Percentiles rank a stretch among this genome's conserved stretches.
Evolutionary conservation across 2,888 invertebrate genomes (phyloP).

Genomic region (Synergus umbraculus): DNA sequence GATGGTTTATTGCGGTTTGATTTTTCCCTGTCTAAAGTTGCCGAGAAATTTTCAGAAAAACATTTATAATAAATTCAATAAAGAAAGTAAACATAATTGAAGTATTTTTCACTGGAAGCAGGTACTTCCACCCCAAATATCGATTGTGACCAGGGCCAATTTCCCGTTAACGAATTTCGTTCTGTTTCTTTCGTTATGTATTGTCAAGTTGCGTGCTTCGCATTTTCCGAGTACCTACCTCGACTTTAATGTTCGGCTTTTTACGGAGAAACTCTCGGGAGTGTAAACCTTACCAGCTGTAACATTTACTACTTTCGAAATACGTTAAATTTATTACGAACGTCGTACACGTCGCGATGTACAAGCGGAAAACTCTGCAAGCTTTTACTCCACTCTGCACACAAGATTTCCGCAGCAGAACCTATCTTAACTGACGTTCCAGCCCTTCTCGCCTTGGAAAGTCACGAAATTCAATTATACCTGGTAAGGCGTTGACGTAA

Average conservation of each 20-base stretch:
- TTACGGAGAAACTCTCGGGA: constrained; percentile 45
- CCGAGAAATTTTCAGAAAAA: too few species aligned
- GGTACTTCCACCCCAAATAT: not conserved
- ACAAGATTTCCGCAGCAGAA: constrained; percentile 27
- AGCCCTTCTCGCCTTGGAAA: constrained; percentile 14
- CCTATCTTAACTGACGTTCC: constrained; percentile 27
- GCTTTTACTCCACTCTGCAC: constrained; percentile 34
- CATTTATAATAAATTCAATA: too few species aligned
- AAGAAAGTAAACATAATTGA: too few species aligned
- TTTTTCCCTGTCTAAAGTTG: too few species aligned
- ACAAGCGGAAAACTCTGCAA: constrained; percentile 37
- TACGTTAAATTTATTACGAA: constrained; percentile 54
- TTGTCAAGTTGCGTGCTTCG: constrained; percentile 8
- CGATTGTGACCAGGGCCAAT: not conserved
- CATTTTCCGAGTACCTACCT: constrained; percentile 13
- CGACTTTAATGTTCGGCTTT: constrained; percentile 27
- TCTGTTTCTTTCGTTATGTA: constrained; percentile 17
- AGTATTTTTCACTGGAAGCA: not conserved
- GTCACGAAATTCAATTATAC: constrained; percentile 37
- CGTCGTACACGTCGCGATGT: constrained; percentile 27
- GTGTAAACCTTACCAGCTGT: constrained; percentile 45
- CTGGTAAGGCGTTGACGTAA: not conserved
- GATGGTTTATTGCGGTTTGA: too few species aligned
- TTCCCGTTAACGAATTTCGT: not conserved
- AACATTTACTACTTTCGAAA: constrained; percentile 55